A percentile compares a stretch with the other conserved stretches of the same genome.
phyloP scores from a whole-genome alignment of 2,113 vertebrate genomes.

The Psittacula cyanocephala region DNA sequence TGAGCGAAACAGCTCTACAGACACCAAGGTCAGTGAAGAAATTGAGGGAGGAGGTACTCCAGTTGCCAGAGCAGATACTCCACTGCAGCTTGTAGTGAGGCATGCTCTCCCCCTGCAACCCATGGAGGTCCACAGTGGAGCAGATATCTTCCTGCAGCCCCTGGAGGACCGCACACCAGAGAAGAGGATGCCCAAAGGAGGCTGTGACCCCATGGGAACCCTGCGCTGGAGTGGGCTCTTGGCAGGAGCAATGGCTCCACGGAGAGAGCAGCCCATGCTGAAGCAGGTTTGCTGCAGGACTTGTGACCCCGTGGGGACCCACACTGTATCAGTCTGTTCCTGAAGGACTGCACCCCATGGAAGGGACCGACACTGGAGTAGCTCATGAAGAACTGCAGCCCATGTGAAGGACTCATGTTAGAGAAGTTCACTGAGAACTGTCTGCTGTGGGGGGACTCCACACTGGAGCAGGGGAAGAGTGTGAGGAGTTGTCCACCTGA shows the following conservation, averaged over 20 bases:
- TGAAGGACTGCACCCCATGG: neutral
- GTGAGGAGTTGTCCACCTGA: neutral
- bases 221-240: neutral
- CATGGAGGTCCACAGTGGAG: neutral
- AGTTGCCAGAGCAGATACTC: no score
- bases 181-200: neutral
- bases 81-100: no score
- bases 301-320: neutral
- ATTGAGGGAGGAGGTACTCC: neutral
- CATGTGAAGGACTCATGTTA: neutral
- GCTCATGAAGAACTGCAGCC: neutral
- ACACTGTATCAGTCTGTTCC: neutral
- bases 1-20: neutral
- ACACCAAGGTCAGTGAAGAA: no score
- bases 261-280: neutral
- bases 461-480: no score
- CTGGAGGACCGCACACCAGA: neutral
- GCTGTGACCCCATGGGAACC: neutral
- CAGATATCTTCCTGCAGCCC: neutral
- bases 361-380: neutral
- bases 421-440: neutral
- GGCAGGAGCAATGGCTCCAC: no score
- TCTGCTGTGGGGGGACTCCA: neutral
- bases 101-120: neutral
- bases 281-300: neutral